phyloP scores from a whole-genome alignment of 2,113 vertebrate species.

The Periophthalmodon schlosseri region DNA sequence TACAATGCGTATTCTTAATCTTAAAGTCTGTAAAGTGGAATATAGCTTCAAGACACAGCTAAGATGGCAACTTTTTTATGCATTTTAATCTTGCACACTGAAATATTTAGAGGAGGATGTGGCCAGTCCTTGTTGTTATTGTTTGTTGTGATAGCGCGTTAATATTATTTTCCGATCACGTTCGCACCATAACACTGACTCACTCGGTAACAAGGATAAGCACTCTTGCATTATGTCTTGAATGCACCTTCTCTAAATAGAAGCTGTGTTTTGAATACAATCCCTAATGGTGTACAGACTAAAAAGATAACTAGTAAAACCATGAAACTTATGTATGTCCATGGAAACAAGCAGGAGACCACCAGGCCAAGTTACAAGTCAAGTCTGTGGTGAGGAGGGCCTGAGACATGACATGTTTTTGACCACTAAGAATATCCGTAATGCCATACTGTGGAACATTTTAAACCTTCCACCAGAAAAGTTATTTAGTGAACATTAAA shows the following conservation, averaged over 20 bases:
- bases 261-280: conserved; percentile 10
- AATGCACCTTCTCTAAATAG: not conserved
- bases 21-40: not conserved
- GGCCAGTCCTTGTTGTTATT: conserved; percentile 22
- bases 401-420: no score
- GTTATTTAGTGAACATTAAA: no score
- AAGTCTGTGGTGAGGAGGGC: no score
- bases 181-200: conserved; percentile 44
- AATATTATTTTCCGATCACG: conserved; percentile 43
- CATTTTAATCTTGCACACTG: conserved; percentile 26
- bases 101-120: conserved; percentile 44
- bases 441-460: no score
- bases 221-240: conserved; percentile 19
- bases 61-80: conserved; percentile 6
- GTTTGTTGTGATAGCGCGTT: conserved; percentile 21
- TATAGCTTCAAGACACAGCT: not conserved
- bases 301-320: no score
- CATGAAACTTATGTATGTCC: no score
- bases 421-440: no score
- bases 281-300: conserved; percentile 1
- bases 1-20: not conserved
- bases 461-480: no score
- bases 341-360: no score
- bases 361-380: no score
- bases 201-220: conserved; percentile 28